Evolutionary conservation across 2,113 vertebrate species (phyloP).

Genomic region (Rallus limicola): DNA sequence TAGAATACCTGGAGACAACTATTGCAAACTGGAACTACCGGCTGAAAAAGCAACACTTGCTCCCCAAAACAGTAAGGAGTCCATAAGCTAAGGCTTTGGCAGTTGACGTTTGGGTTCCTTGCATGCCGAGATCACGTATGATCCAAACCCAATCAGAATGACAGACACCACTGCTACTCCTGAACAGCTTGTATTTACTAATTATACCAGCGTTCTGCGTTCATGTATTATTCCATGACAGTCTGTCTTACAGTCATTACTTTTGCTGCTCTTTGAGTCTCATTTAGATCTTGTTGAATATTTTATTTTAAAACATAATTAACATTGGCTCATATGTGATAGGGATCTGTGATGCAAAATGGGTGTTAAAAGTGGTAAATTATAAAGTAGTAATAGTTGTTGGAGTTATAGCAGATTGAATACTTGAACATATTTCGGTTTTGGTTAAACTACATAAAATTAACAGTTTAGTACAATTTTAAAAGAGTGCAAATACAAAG

Average conservation of each 20-base stretch:
- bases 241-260: neutral
- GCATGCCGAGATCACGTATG: neutral
- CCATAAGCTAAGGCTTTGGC: neutral
- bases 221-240: neutral
- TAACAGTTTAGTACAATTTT: neutral
- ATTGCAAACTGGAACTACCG: neutral
- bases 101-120: neutral
- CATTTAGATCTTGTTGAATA: neutral
- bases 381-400: neutral
- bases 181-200: slow-evolving; percentile 20
- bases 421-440: neutral
- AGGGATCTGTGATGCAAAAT: neutral
- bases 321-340: neutral
- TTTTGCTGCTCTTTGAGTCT: neutral
- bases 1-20: neutral
- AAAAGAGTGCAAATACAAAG: neutral
- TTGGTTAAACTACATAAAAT: neutral
- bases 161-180: neutral
- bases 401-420: neutral
- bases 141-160: neutral
- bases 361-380: neutral
- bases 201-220: neutral
- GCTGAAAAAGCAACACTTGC: neutral
- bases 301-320: neutral
- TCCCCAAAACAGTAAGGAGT: neutral